phyloP scores from a whole-genome alignment of 2,113 vertebrate species.

The Ellobius talpinus region DNA sequence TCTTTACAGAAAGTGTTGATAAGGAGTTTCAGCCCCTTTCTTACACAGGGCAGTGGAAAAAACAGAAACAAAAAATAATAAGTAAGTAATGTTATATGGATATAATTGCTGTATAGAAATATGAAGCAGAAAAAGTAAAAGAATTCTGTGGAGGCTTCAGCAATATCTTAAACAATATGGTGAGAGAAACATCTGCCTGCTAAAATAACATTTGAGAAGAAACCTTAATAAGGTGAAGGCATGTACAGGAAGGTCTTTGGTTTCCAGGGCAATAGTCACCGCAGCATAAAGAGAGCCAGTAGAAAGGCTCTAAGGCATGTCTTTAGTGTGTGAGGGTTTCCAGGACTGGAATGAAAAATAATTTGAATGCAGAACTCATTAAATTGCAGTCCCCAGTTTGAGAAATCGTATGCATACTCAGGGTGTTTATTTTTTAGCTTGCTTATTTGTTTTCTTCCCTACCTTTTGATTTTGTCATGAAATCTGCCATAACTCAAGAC shows the following conservation, averaged over 20 bases:
- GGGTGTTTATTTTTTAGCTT: background rate
- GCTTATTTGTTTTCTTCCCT: background rate
- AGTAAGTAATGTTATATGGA: constrained; percentile 8
- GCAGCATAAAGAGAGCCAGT: background rate
- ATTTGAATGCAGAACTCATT: background rate
- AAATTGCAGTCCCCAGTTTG: background rate
- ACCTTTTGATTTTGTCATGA: background rate
- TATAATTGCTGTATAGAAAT: constrained; percentile 56
- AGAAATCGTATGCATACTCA: background rate
- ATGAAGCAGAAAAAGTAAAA: background rate
- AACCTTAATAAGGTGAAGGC: background rate
- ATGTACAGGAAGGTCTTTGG: background rate
- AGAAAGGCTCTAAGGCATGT: background rate
- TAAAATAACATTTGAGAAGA: background rate
- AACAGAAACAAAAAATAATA: constrained; percentile 15
- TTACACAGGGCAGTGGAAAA: background rate
- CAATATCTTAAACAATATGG: constrained; percentile 11
- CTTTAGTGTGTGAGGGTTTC: background rate
- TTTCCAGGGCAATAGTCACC: constrained; percentile 26
- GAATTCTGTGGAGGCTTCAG: background rate
- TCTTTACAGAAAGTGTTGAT: background rate
- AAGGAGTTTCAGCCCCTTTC: background rate
- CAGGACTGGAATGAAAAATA: background rate
- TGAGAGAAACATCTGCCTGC: background rate
- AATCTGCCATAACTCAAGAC: background rate